phyloP scores from a whole-genome alignment of 2,888 invertebrate species.

The Phasia obesa region DNA sequence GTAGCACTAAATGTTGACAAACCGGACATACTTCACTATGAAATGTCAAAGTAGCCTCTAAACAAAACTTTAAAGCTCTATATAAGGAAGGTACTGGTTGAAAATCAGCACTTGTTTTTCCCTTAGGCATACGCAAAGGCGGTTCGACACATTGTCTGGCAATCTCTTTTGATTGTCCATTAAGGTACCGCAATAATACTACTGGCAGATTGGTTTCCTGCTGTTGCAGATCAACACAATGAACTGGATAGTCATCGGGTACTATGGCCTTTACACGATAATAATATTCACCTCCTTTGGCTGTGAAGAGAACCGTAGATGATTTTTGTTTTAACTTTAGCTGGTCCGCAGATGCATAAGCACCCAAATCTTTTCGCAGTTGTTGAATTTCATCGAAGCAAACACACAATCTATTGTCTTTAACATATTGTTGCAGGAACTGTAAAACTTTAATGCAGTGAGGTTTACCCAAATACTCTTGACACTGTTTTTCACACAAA shows the following conservation, averaged over 20 bases:
- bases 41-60: conserved; percentile 85
- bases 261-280: conserved; percentile 85
- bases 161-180: conserved; percentile 87
- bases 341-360: conserved; percentile 83
- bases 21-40: conserved; percentile 86
- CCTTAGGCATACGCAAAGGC: conserved; percentile 84
- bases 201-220: conserved; percentile 87
- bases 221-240: conserved; percentile 83
- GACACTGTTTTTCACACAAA: conserved; percentile 85
- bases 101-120: conserved; percentile 84
- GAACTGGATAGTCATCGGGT: conserved; percentile 86
- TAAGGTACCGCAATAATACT: conserved; percentile 85
- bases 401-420: conserved; percentile 88
- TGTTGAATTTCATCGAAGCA: conserved; percentile 88
- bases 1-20: conserved; percentile 86
- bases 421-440: conserved; percentile 85
- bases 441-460: conserved; percentile 85
- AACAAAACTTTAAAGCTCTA: conserved; percentile 85
- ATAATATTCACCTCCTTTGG: conserved; percentile 85
- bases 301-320: conserved; percentile 85
- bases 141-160: conserved; percentile 88
- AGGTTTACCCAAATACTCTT: conserved; percentile 84
- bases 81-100: conserved; percentile 85
- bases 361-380: conserved; percentile 84
- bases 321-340: conserved; percentile 87